phyloP scores from a whole-genome alignment of 2,113 vertebrate genomes.

The Daboia siamensis region DNA sequence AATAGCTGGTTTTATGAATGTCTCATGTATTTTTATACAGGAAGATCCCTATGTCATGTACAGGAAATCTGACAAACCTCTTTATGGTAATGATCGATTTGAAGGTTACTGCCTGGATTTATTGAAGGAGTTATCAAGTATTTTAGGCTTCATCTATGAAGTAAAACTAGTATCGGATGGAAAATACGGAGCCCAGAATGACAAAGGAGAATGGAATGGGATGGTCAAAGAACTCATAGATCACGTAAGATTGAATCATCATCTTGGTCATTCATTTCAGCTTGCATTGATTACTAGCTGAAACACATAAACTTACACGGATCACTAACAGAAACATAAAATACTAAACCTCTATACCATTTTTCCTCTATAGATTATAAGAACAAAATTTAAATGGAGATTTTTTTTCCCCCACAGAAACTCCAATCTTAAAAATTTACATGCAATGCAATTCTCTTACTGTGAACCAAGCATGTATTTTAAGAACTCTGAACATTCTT shows the following conservation, averaged over 20 bases:
- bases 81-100: conserved; percentile 96
- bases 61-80: conserved; percentile 95
- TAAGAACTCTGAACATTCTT: neutral
- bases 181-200: conserved; percentile 96
- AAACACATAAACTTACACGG: neutral
- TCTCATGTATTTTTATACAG: conserved; percentile 64
- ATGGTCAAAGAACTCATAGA: conserved; percentile 98
- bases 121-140: conserved; percentile 93
- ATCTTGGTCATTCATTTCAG: conserved; percentile 3
- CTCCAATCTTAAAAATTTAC: neutral
- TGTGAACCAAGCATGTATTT: neutral
- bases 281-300: neutral
- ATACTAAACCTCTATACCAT: neutral
- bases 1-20: neutral
- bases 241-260: conserved; percentile 78
- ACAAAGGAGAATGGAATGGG: conserved; percentile 98
- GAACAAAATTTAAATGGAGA: neutral
- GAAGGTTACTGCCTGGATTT: conserved; percentile 97
- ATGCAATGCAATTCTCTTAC: neutral
- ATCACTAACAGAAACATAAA: neutral
- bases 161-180: conserved; percentile 95
- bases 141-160: conserved; percentile 94
- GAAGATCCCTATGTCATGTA: conserved; percentile 98
- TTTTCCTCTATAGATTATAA: neutral
- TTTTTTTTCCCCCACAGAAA: neutral